phyloP scores from a whole-genome alignment of 2,797 vertebrate species.

The Arvicola amphibius region DNA sequence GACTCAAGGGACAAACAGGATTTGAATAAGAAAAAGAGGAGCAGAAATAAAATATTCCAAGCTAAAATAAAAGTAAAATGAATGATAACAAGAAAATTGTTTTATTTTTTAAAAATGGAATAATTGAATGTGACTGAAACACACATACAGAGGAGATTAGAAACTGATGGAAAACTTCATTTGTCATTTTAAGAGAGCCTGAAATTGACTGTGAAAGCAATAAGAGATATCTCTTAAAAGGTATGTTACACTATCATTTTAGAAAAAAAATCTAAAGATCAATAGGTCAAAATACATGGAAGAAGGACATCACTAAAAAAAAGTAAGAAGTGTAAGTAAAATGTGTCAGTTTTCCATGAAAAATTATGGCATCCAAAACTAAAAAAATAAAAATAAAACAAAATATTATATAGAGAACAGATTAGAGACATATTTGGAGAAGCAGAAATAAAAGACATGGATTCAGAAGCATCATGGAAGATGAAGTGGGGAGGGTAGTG shows the following conservation, averaged over 20 bases:
- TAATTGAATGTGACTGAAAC: neutral
- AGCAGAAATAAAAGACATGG: neutral
- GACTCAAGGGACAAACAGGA: neutral
- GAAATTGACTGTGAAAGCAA: neutral
- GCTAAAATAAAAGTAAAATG: neutral
- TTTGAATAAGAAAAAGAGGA: neutral
- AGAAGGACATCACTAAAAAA: neutral
- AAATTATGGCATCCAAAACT: neutral
- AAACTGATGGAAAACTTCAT: neutral
- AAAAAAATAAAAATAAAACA: neutral
- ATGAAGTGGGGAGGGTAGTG: neutral
- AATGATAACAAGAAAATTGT: neutral
- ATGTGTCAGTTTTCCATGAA: neutral
- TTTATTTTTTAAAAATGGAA: slow-evolving; percentile 4
- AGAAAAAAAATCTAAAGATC: neutral
- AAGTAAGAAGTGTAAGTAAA: neutral
- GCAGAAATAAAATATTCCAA: neutral
- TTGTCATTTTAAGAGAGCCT: neutral
- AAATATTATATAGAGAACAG: neutral
- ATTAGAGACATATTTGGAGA: neutral
- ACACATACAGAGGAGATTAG: neutral
- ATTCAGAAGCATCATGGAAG: neutral
- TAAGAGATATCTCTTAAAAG: neutral
- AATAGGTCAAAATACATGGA: neutral
- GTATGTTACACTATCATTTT: neutral